Percentiles rank a stretch among this genome's conserved stretches.
Conservation (phyloP, 2,113 vertebrate genomes). For the Pleuronectes platessa region DNA sequence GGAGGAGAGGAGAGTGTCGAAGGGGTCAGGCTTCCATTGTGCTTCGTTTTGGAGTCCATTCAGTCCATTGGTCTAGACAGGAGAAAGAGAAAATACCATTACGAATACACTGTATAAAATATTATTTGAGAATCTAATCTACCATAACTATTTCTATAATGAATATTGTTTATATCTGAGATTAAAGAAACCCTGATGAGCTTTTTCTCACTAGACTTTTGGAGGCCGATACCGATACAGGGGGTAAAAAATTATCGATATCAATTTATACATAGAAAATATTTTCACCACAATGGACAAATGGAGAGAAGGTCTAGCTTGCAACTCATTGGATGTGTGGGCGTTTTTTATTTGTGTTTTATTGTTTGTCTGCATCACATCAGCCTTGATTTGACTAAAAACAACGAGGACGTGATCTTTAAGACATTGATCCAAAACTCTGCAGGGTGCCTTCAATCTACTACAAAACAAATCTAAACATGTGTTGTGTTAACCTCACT, state of each 20-base stretch:
- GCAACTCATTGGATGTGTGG: neutral
- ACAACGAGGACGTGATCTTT: neutral
- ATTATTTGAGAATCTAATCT: neutral
- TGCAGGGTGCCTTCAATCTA: conserved; percentile 46
- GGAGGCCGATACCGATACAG: too few species aligned
- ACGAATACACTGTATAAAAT: neutral
- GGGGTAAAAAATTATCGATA: too few species aligned
- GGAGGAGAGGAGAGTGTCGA: conserved; percentile 81
- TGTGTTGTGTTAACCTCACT: neutral
- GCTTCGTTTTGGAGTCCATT: conserved; percentile 82
- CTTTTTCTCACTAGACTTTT: neutral
- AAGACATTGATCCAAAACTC: conserved; percentile 6
- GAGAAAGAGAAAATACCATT: conserved; percentile 45
- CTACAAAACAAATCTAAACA: conserved; percentile 1
- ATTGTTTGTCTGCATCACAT: neutral
- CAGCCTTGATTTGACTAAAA: neutral
- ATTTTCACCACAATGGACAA: neutral
- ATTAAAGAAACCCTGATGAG: conserved; percentile 51
- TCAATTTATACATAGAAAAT: too few species aligned
- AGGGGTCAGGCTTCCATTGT: conserved; percentile 86
- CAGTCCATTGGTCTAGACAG: conserved; percentile 80
- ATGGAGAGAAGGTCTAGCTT: neutral
- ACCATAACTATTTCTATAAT: neutral
- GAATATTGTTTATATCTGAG: neutral
- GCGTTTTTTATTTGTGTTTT: neutral